These are phyloP conservation scores for Eurois occulta DNA, from an alignment of 2,888 invertebrate species.

Conservation along the genomic window DNA sequence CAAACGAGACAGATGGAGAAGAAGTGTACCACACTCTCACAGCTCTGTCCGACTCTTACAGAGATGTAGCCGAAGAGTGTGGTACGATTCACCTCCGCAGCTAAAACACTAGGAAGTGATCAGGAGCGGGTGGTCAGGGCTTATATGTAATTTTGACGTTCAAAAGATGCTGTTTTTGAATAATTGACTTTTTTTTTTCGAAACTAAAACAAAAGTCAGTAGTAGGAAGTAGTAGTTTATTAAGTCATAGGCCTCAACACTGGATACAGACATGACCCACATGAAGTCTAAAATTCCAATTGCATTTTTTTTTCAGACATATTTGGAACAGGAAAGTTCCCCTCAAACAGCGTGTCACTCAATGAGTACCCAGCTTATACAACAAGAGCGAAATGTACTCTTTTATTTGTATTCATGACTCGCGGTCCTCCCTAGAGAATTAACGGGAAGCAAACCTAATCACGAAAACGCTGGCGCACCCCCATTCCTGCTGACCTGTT, in stretches of 20 bases:
- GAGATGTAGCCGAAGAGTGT: no score
- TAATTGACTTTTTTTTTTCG: no score
- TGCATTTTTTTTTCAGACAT: background rate
- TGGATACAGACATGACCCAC: background rate
- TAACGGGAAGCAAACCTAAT: slow-evolving; percentile 61
- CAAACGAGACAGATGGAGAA: background rate
- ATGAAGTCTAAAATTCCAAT: background rate
- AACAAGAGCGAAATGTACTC: slow-evolving; percentile 51
- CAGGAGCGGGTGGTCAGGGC: background rate
- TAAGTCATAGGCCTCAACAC: no score
- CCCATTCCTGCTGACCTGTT: slow-evolving; percentile 52
- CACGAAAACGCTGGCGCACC: slow-evolving; percentile 61
- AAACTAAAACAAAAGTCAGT: no score
- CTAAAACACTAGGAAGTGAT: background rate
- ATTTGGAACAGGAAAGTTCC: background rate
- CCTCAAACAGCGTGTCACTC: background rate
- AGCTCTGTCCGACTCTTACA: no score
- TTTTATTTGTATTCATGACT: slow-evolving; percentile 68
- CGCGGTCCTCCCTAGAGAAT: slow-evolving; percentile 54
- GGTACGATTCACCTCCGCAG: background rate
- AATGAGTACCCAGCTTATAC: slow-evolving; percentile 32
- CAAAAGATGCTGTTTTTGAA: background rate
- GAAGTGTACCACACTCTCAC: background rate
- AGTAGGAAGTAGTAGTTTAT: no score
- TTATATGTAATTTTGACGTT: background rate